Conservation (phyloP, 2,888 invertebrate species). For the Plagodis dolabraria region DNA sequence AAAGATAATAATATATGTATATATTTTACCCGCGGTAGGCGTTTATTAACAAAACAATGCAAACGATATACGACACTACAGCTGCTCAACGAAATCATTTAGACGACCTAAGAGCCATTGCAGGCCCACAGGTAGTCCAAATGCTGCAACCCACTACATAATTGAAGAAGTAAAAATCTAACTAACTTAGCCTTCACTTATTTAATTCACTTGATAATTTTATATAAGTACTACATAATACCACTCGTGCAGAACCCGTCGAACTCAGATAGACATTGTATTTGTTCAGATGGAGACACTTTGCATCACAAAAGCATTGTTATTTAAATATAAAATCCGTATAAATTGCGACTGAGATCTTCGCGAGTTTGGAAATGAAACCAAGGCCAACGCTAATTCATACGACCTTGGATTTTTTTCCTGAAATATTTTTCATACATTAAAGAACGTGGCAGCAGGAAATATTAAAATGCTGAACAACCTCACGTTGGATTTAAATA, state of each 20-base stretch:
- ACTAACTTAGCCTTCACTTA: too few species aligned
- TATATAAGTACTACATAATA: background rate
- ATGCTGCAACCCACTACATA: too few species aligned
- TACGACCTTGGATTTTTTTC: constrained; percentile 66
- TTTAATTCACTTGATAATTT: background rate
- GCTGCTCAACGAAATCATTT: too few species aligned
- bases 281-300: constrained; percentile 54
- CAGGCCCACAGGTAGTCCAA: too few species aligned
- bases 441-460: constrained; percentile 23
- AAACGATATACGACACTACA: background rate
- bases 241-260: constrained; percentile 15
- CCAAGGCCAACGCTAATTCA: constrained; percentile 67
- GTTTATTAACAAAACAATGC: background rate
- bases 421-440: constrained; percentile 44
- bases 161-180: background rate
- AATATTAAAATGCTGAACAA: constrained; percentile 21
- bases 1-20: background rate
- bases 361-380: constrained; percentile 66
- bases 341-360: constrained; percentile 66
- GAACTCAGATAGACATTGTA: constrained; percentile 32
- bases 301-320: constrained; percentile 67
- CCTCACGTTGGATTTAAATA: constrained; percentile 11
- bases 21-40: background rate
- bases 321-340: constrained; percentile 67
- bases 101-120: too few species aligned